Base-by-base conservation (phyloP, 2,797 vertebrate species). In the Poecilia velifera region DNA sequence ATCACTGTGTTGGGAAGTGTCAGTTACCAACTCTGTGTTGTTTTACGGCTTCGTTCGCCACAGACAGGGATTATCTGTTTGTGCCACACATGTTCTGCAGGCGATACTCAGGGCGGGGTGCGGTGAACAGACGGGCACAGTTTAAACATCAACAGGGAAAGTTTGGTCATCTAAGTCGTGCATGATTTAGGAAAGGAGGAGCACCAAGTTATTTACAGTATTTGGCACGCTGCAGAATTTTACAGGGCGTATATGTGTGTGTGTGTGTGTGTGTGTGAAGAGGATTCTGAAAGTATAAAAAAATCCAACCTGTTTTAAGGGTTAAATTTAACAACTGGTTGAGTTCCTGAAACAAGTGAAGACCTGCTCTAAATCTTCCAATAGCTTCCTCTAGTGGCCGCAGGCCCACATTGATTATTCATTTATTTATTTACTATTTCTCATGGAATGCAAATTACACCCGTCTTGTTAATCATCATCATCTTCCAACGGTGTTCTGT, bases 321-420 rank as follows among this genome's bases (percentile, higher is more conserved):
- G 74, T 87, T 81, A 77, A 45, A 43, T 34, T 16, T 5, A 57
- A n/a, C 41, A 31, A 9, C 31, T 12, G 28, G 72, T 83, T 46
- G 66, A 82, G 72, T 86, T 89, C 80, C 79, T 81, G 76, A 55
- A 55, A n/a, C 53, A 55, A 55, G 53, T 39, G 53, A 39, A 34
- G 45, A 72, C 76, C 77, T 88, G 79, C 84, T 82, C 20, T 51
- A 39, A 47, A 71, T 9, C 28, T 36, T 4, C 20, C 51, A 55
- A 14, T 85, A 66, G 82, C 81, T 55, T 16, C 71, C 82, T 82
- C 87, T 86, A 34, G 80, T 77, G 87, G 86, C 2, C 28, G 45
- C 3, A 41, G 8, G 43, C 34, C 41, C 12, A 53, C 72, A 12
- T 12, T n/a, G 53, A n/a, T 57, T n/a, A 55, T n/a, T 55, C 53